Base-by-base conservation (phyloP, 1,140 invertebrate genomes). In the Tribolium madens region DNA sequence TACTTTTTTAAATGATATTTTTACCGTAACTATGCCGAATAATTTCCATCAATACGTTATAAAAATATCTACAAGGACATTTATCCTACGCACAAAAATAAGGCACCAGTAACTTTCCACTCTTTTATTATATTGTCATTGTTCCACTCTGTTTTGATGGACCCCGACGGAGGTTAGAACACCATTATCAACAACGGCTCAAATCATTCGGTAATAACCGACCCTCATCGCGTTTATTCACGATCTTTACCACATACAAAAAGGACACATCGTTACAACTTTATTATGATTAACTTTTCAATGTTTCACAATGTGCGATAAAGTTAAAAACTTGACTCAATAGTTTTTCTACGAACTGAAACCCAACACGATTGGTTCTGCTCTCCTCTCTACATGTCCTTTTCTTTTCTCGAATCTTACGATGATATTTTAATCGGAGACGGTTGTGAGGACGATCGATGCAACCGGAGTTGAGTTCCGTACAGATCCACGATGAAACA, bases 51-150 rank as follows among this genome's bases (percentile, higher is more conserved):
- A 72, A 72, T 72, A 72, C 50, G 50, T 52, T 72, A 72, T 72
- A 72, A 72, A 72, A 72, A 72, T 72, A 72, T 72, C 70, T 72
- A 72, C 70, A 72, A 72, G 70, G 70, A 72, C 70, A 46, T 72
- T 72, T 52, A 72, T 52, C 70, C 70, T 72, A 72, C 70, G 50
- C 70, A 72, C 70, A 72, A 72, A 57, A 57, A 72, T 72, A 72
- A 52, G 70, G 70, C 70, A 72, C 70, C 46, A 31, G 70, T 72
- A 72, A 72, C 50, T 72, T 72, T 72, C 70, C 70, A 72, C 70
- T 52, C 46, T 72, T 72, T 72, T 72, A 72, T 72, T 52, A 72
- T 72, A 72, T 13, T 64, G 57, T 64, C 57, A 64, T 64, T 64
- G 57, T 64, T 64, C 57, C 26, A 14, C 57, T 64, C 57, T 2